These are phyloP conservation scores for Glaucomys volans DNA, from an alignment of 2,113 vertebrate species.

Conservation along the genomic window DNA sequence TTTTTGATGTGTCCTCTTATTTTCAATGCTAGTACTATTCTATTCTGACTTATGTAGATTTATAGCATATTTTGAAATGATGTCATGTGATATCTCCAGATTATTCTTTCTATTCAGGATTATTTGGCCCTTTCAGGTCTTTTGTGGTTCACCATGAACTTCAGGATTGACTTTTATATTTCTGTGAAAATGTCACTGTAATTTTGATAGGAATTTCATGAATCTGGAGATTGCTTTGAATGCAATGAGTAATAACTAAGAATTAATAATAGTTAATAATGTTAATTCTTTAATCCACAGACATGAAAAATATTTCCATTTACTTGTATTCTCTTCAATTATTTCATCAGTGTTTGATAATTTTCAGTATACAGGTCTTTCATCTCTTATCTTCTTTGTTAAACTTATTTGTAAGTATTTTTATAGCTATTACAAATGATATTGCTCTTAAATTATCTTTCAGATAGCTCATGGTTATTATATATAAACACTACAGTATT, in stretches of 20 bases:
- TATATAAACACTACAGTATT: not conserved
- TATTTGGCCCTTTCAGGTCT: not conserved
- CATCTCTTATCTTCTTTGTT: too few relatives aligned
- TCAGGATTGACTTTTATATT: not conserved
- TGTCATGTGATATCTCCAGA: not conserved
- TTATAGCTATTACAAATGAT: not conserved
- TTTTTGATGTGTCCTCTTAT: not conserved
- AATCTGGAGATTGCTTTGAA: not conserved
- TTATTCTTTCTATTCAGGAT: not conserved
- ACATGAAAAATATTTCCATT: too few relatives aligned
- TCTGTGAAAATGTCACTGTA: not conserved
- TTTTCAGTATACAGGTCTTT: too few relatives aligned
- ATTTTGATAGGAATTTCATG: not conserved
- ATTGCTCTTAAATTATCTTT: not conserved
- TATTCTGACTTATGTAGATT: not conserved
- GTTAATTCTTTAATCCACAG: too few relatives aligned
- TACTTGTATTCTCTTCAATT: too few relatives aligned
- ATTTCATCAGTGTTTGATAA: too few relatives aligned
- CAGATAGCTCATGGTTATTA: not conserved
- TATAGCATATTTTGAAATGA: not conserved
- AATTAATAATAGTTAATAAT: too few relatives aligned
- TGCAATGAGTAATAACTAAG: too few relatives aligned
- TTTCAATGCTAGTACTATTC: not conserved
- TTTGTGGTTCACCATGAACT: too few relatives aligned
- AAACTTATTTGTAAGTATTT: too few relatives aligned